phyloP scores from a whole-genome alignment of 2,113 vertebrate genomes.

The Podarcis muralis region DNA sequence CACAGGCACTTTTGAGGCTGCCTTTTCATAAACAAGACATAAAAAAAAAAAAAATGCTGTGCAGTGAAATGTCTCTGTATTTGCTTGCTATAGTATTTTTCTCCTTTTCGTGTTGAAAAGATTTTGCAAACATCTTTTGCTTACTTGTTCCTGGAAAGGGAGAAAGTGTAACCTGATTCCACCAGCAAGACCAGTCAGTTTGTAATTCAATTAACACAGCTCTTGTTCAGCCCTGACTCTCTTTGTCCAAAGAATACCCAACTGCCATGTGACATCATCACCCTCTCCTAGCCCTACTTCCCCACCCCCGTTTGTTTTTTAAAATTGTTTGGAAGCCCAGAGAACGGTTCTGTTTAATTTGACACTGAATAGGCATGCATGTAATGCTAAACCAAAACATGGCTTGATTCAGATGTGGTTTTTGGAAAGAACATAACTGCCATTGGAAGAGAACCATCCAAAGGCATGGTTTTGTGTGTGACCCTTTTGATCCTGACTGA shows the following conservation, averaged over 20 bases:
- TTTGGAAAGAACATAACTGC: background rate
- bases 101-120: background rate
- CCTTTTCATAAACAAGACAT: background rate
- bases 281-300: background rate
- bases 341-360: background rate
- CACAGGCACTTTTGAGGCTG: background rate
- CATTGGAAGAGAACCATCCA: background rate
- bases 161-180: background rate
- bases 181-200: background rate
- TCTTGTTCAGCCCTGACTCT: background rate
- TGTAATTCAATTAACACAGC: background rate
- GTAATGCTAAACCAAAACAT: too few species aligned
- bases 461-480: background rate
- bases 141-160: background rate
- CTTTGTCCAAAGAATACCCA: background rate
- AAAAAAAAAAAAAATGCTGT: background rate
- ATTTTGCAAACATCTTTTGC: background rate
- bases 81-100: background rate
- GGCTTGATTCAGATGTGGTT: too few species aligned
- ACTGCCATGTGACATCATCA: background rate
- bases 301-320: background rate
- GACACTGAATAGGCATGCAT: too few species aligned
- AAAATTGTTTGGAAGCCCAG: background rate
- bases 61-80: background rate
- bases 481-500: background rate